Conservation (phyloP, 2,113 vertebrate species). For the Axis porcinus region DNA sequence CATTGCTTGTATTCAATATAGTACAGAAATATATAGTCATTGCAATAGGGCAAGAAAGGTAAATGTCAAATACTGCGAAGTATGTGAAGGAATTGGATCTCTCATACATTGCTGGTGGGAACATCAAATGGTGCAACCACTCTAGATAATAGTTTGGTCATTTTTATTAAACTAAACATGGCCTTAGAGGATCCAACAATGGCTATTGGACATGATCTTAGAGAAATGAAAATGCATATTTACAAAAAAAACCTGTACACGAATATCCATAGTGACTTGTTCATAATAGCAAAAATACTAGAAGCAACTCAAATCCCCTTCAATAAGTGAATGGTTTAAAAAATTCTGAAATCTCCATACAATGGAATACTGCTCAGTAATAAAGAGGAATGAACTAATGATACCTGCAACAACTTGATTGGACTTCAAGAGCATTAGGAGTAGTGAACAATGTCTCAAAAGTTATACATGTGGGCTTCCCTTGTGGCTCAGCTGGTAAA, state of each 20-base stretch:
- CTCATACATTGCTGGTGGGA: neutral
- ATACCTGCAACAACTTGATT: neutral
- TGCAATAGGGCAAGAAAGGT: neutral
- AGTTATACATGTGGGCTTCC: neutral
- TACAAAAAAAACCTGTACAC: neutral
- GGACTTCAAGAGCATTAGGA: neutral
- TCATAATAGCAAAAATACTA: conserved; percentile 1
- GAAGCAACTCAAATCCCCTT: neutral
- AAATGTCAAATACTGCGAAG: neutral
- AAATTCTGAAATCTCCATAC: neutral
- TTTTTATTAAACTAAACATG: neutral
- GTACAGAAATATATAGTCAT: neutral
- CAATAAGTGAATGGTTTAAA: neutral
- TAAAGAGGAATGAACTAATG: neutral
- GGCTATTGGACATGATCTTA: neutral
- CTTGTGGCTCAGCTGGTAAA: neutral
- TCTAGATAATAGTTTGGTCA: neutral
- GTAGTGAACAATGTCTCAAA: conserved; percentile 4
- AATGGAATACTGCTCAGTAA: neutral
- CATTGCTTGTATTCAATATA: neutral
- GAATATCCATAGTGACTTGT: neutral
- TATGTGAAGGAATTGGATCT: neutral
- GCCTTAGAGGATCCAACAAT: neutral
- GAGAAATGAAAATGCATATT: neutral
- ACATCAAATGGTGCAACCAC: neutral